Base-by-base conservation (phyloP, 1,140 invertebrate genomes). In the Amyelois transitella region DNA sequence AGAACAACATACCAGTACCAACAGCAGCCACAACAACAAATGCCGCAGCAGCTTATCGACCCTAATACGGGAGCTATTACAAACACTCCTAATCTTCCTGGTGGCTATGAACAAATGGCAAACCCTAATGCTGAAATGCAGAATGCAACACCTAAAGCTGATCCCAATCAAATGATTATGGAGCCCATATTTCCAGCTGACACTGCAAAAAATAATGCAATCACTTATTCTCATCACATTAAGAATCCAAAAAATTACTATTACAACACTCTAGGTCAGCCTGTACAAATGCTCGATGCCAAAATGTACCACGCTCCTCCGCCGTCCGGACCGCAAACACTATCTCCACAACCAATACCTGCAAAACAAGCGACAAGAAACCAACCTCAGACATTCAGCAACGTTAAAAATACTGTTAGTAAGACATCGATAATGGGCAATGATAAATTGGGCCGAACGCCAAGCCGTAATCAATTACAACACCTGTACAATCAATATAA, bases 401-500 rank as follows among this genome's bases (percentile, higher is more conserved):
- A 76, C 53, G 73, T 87, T 0, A 87, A 83, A 53, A 57, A 66
- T 8, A 86, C 78, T 14, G 57, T 78, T 1, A 88, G 82, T 49
- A 88, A 83, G 57, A 85, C 81, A 22, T 76, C 77, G 1, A 17
- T 86, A 21, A 63, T 79, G 38, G 75, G 71, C 1, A 65, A 64
- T 18, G 69, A 51, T 18, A 44, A 70, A 18, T 20, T 62, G 3
- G 69, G 66, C 0, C 66, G 49, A 57, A 74, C 62, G 10, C 58
- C 79, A 5, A 84, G 79, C 53, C 81, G 63, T 54, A 77, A 49
- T 66, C 81, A 85, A 51, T 67, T 85, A 24, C 81, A 81, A 55
- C 75, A 79, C 21, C 68, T 87, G 8, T 85, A 87, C 43, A 81
- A 82, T 17, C 73, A 81, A 47, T 87, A 84, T 49, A 85, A 80